These are phyloP conservation scores for Scaptodrosophila lebanonensis DNA, from an alignment of 1,140 invertebrate genomes.

Conservation along the genomic window DNA sequence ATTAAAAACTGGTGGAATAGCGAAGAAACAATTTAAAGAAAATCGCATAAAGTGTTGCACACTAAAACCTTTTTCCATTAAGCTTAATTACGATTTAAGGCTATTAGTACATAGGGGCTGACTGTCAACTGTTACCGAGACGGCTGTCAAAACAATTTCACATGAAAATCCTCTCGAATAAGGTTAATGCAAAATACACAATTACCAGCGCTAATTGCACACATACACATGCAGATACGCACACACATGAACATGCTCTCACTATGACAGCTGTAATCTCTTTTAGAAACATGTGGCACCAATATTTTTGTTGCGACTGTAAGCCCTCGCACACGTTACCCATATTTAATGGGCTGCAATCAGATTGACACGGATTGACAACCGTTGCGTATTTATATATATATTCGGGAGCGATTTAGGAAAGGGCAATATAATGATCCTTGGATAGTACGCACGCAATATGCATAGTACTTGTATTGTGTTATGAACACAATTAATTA, in stretches of 20 bases:
- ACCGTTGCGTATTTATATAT: constrained; percentile 15
- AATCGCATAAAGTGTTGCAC: no score
- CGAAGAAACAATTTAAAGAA: not conserved
- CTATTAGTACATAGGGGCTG: constrained; percentile 30
- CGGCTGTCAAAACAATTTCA: constrained; percentile 9
- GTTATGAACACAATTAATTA: constrained; percentile 25
- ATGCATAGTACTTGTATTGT: no score
- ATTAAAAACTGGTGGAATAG: no score
- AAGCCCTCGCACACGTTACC: not conserved
- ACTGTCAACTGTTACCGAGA: not conserved
- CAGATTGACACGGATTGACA: constrained; percentile 43
- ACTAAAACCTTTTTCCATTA: constrained; percentile 37
- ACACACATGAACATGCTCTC: not conserved
- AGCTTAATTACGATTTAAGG: constrained; percentile 26
- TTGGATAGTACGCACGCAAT: no score
- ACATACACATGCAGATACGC: not conserved
- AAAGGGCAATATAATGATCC: not conserved
- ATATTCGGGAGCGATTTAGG: not conserved
- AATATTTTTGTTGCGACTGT: no score
- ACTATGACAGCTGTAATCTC: constrained; percentile 28
- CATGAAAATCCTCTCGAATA: constrained; percentile 26
- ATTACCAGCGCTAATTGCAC: constrained; percentile 38
- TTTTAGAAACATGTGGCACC: not conserved
- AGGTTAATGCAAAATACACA: constrained; percentile 35
- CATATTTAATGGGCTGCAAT: constrained; percentile 22